Evolutionary conservation across 1,140 invertebrate genomes (phyloP).

Genomic region (Ridgeia piscesae): DNA sequence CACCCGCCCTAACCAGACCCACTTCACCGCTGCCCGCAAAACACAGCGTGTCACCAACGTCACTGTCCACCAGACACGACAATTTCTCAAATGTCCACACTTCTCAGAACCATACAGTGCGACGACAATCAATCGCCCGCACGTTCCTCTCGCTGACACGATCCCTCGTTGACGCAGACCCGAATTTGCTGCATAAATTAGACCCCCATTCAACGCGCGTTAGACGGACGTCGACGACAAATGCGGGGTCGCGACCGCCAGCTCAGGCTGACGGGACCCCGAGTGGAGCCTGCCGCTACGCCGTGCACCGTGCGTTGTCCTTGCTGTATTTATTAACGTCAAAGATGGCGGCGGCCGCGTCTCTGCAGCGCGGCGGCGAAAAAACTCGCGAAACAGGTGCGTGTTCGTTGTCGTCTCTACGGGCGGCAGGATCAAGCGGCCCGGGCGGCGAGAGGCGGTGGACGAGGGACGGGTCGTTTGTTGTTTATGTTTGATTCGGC

Average conservation of each 20-base stretch:
- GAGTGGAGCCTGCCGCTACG: background rate
- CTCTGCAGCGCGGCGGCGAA: background rate
- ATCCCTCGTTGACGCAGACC: background rate
- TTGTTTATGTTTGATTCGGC: background rate
- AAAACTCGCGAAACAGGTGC: background rate
- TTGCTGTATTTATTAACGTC: background rate
- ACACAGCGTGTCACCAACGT: background rate
- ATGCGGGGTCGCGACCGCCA: background rate
- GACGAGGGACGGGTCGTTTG: background rate
- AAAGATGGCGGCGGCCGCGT: background rate
- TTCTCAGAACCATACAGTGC: background rate
- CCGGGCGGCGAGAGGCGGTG: too few species aligned
- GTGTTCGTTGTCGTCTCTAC: background rate
- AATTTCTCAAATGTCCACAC: background rate
- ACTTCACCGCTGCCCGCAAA: background rate
- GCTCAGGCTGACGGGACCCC: too few species aligned
- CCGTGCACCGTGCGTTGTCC: background rate
- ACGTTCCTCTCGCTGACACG: background rate
- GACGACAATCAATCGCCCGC: background rate
- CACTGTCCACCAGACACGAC: background rate
- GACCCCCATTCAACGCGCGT: background rate
- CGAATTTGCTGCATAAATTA: conserved; percentile 6
- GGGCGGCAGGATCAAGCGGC: background rate
- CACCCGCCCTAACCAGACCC: background rate
- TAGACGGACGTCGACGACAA: background rate